Evolutionary conservation across 2,113 vertebrate genomes (phyloP).

Genomic region (Oxyruncus cristatus): DNA sequence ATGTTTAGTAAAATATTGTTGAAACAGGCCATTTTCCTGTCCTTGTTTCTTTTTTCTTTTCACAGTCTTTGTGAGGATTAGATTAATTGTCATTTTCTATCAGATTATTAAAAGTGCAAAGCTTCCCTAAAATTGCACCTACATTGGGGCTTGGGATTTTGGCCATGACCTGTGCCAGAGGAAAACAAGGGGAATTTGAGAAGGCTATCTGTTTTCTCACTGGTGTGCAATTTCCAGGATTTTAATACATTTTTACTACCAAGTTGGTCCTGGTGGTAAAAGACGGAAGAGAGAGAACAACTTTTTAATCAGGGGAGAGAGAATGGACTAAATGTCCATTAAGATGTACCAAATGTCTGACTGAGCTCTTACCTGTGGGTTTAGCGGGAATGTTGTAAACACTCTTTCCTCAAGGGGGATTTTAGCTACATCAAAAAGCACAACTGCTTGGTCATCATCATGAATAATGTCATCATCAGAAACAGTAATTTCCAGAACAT

Average conservation of each 20-base stretch:
- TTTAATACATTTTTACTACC: background rate
- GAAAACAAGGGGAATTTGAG: background rate
- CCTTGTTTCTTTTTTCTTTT: background rate
- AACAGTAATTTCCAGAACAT: slow-evolving; percentile 74
- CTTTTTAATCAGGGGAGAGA: background rate
- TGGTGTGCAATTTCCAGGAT: background rate
- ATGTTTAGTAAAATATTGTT: background rate
- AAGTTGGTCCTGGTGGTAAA: background rate
- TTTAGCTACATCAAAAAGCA: slow-evolving; percentile 76
- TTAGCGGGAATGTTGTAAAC: slow-evolving; percentile 47
- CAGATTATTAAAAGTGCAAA: background rate
- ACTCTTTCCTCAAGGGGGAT: slow-evolving; percentile 53
- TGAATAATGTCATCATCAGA: slow-evolving; percentile 67
- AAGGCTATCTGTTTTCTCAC: background rate
- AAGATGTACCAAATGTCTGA: background rate
- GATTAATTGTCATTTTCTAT: background rate
- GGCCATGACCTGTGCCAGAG: background rate
- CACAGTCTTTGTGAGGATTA: background rate
- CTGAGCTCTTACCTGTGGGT: slow-evolving; percentile 32
- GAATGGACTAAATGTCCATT: background rate
- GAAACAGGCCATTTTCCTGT: background rate
- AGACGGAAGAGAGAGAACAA: background rate
- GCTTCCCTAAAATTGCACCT: background rate
- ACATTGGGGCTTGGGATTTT: background rate
- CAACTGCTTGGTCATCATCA: slow-evolving; percentile 61